Conservation (phyloP, 1,140 invertebrate genomes). For the Eubasilissa regina region DNA sequence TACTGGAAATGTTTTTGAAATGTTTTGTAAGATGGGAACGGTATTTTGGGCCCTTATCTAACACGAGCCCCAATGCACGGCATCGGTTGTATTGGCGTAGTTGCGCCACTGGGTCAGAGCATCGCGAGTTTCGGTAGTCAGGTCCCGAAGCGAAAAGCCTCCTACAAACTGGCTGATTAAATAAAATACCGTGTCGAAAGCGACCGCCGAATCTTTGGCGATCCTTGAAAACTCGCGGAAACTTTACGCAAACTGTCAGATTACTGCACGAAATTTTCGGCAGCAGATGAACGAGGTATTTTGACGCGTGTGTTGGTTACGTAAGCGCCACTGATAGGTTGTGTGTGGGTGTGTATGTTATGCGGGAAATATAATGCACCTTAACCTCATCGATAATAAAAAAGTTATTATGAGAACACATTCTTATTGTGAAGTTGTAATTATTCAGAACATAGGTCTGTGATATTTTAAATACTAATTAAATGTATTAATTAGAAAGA, state of each 20-base stretch:
- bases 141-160: neutral
- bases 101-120: too few species aligned
- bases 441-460: too few species aligned
- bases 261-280: neutral
- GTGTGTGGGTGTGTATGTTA: neutral
- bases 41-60: too few species aligned
- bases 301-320: constrained; percentile 21
- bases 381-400: neutral
- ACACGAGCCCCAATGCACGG: too few species aligned
- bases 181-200: neutral
- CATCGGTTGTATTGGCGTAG: too few species aligned
- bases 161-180: neutral
- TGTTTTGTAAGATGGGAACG: too few species aligned
- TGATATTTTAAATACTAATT: too few species aligned
- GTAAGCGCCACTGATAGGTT: neutral
- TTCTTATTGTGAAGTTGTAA: too few species aligned
- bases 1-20: too few species aligned
- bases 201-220: neutral
- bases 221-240: too few species aligned
- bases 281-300: constrained; percentile 6
- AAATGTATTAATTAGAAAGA: too few species aligned
- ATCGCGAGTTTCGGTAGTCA: constrained; percentile 36
- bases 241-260: neutral
- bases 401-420: too few species aligned
- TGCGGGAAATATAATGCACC: constrained; percentile 14